phyloP scores from a whole-genome alignment of 2,888 invertebrate species.

The Panopea generosa region DNA sequence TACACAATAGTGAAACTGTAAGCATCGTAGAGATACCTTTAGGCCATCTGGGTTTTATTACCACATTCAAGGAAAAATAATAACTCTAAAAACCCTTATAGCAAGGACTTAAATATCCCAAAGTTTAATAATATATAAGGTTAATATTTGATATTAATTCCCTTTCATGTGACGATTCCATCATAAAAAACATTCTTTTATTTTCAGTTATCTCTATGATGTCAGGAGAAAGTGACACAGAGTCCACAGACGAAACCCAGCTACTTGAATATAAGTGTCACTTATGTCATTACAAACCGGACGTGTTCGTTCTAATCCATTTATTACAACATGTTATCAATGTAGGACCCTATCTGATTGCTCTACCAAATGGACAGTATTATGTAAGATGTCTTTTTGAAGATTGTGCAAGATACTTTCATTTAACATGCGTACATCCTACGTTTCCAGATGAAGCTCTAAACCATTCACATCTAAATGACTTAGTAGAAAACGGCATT shows the following conservation, averaged over 20 bases:
- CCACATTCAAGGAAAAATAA: too few relatives aligned
- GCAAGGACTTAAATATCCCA: too few relatives aligned
- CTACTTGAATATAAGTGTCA: neutral
- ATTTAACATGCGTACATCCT: constrained; percentile 22
- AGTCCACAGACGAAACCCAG: neutral
- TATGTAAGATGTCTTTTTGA: constrained; percentile 17
- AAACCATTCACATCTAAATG: constrained; percentile 16
- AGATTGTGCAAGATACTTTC: constrained; percentile 34
- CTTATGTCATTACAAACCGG: neutral
- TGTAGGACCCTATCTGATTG: neutral
- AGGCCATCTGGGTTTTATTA: too few relatives aligned
- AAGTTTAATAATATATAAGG: too few relatives aligned
- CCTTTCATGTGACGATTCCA: too few relatives aligned
- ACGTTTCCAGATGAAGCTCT: constrained; percentile 31
- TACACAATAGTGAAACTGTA: too few relatives aligned
- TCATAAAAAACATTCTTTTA: too few relatives aligned
- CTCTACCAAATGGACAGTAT: neutral
- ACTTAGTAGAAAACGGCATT: neutral
- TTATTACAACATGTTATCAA: neutral
- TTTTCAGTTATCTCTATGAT: too few relatives aligned
- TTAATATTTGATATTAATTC: too few relatives aligned
- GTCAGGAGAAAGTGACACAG: neutral
- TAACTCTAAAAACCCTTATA: too few relatives aligned
- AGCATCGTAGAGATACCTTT: too few relatives aligned
- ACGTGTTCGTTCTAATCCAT: neutral